A percentile compares a stretch with the other conserved stretches of the same genome.
Conservation (phyloP, 2,888 invertebrate species). For the Chrysolina haemoptera region DNA sequence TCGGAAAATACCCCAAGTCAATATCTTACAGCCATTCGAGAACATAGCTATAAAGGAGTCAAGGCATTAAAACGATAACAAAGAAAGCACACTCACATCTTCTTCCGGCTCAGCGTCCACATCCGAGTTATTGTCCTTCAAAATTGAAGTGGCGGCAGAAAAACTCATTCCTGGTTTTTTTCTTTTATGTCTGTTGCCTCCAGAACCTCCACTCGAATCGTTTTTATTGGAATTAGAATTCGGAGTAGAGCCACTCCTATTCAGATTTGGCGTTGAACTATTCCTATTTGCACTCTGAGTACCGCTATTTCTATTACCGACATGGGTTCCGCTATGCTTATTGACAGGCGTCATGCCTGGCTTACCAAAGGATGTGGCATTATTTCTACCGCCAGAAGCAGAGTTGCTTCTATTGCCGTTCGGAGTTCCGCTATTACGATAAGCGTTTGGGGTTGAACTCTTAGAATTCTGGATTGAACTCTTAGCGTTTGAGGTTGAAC, state of each 20-base stretch:
- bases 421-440: not conserved
- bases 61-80: too few species aligned
- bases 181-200: slow-evolving; percentile 76
- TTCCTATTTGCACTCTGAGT: slow-evolving; percentile 17
- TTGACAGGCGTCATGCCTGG: not conserved
- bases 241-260: slow-evolving; percentile 68
- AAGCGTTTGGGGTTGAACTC: not conserved
- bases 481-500: not conserved
- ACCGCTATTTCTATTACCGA: not conserved
- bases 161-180: slow-evolving; percentile 71
- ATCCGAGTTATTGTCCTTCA: slow-evolving; percentile 77
- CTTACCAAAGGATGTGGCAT: not conserved
- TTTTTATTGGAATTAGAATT: slow-evolving; percentile 78
- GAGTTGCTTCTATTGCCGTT: not conserved
- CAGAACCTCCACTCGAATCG: slow-evolving; percentile 68
- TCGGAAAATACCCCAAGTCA: too few species aligned
- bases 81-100: slow-evolving; percentile 25
- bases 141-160: slow-evolving; percentile 75
- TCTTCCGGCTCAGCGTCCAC: slow-evolving; percentile 75
- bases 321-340: not conserved
- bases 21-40: too few species aligned
- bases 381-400: not conserved
- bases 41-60: too few species aligned
- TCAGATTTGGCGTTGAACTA: not conserved
- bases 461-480: not conserved